These are phyloP conservation scores for Cylindroiulus punctatus DNA, from an alignment of 2,888 invertebrate genomes.

Conservation along the genomic window DNA sequence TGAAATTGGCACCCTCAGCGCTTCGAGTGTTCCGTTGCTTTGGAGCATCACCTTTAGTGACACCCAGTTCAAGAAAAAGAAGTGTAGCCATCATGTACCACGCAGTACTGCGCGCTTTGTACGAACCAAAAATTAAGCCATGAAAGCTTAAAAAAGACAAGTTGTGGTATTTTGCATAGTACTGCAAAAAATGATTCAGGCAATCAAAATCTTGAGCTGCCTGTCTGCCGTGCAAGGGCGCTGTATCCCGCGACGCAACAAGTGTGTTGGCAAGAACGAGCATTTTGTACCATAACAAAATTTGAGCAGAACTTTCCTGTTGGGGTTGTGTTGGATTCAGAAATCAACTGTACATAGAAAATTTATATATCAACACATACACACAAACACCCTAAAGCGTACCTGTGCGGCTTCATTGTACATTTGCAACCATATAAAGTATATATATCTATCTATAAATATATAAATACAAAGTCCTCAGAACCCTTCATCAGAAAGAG, in stretches of 20 bases:
- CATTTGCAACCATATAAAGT: slow-evolving; percentile 42
- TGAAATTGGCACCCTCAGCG: not conserved
- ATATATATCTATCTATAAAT: slow-evolving; percentile 37
- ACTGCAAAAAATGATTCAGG: not conserved
- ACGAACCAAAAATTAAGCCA: not conserved
- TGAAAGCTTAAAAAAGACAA: not conserved
- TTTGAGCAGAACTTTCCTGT: slow-evolving; percentile 42
- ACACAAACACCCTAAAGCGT: slow-evolving; percentile 16
- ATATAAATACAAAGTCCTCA: slow-evolving; percentile 13
- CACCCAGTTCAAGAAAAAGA: not conserved
- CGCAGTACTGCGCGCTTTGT: not conserved
- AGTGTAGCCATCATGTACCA: not conserved
- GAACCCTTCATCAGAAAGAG: not conserved
- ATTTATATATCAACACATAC: not conserved
- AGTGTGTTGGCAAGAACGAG: not conserved
- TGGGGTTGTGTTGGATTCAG: slow-evolving; percentile 5
- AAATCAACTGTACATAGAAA: slow-evolving; percentile 30
- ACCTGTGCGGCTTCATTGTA: slow-evolving; percentile 42
- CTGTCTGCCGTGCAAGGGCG: not conserved
- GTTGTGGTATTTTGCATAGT: not conserved
- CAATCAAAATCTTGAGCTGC: not conserved
- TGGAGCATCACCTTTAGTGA: not conserved
- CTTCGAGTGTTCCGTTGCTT: not conserved
- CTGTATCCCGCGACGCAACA: not conserved
- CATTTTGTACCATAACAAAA: slow-evolving; percentile 10